Evolutionary conservation across 2,113 vertebrate genomes (phyloP), one percentile per base, ranked within the genome.

Genomic region (Sminthopsis crassicaudata): DNA sequence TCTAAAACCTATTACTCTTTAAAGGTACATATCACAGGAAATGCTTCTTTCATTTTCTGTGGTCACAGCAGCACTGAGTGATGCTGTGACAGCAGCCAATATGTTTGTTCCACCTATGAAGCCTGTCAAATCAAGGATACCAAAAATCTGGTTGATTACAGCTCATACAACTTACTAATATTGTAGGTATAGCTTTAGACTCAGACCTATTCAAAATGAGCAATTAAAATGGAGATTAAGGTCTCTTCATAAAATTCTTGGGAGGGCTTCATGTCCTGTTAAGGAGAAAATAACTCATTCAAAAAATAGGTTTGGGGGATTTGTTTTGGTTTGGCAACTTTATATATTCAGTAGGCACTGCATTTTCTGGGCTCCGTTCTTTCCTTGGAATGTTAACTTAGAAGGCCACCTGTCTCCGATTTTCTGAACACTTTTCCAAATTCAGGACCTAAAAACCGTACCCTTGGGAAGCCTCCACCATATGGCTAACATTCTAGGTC

Each of bases 71-170:
- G 84, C 19, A 46, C 1, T 93, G 94, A 91, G 91, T 91, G 90
- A 94, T 24, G 89, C 51, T 10, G 8, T 3, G n/a, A 67, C 57
- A 57, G 91, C 36, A 54, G 57, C 54, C 91, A 23, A 27, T 93
- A 97, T 96, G 96, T 94, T 97, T 97, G 96, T 97, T 95, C 96
- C 96, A 96, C 97, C 95, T 97, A 94, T 89, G 24, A 91, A 48
- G 52, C 84, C 12, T 96, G 89, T 50, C 92, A 96, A 95, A 55
- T 2, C 46, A 94, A 94, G 90, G 91, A 50, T 36, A 3, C 23
- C 23, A 92, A 46, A 55, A 92, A 95, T 97, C 96, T 95, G 46
- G 96, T 96, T 94, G 92, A 67, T 92, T 91, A 89, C 92, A 96
- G 95, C 16, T 36, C 57, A n/a, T 54, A 90, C 90, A 96, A 94